Evolutionary conservation across 2,113 vertebrate species (phyloP), one percentile per base, ranked within the genome.

Genomic region (Phrynosoma blainvillii): DNA sequence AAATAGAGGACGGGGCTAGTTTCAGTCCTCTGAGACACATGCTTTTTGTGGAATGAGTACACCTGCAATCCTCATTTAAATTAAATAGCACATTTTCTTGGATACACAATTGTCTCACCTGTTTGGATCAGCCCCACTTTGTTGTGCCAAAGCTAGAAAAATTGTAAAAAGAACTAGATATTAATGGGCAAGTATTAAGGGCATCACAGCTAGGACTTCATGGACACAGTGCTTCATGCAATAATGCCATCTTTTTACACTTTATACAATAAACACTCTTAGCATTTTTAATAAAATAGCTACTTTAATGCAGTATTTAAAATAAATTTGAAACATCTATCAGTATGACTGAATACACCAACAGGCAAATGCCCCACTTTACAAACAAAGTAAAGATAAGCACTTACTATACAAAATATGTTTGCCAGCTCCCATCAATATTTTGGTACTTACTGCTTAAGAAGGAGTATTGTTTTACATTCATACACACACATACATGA

Each of bases 351-450:
- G 85, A 94, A 94, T 96, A 96, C 94, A 96, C 92, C 96, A 96
- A 93, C 89, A 95, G 89, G 93, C 89, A 75, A 95, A 96, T 93
- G 94, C 94, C 93, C 94, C 87, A 96, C 94, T 96, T 96, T 96
- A 97, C 96, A 93, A 96, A 97, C 96, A 93, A 96, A 97, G 96
- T 97, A 97, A 97, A 97, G 96, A 91, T 95, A 96, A 94, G 95
- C 96, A 95, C 96, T 97, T 96, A 95, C 96, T 95, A 96, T 96
- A 96, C 92, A 97, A 97, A 97, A 93, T 85, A 91, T 96, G 89
- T 95, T 92, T 92, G 90, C 87, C 42, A 56, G 84, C 91, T 89
- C 92, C 88, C 89, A 91, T 93, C 91, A 88, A 88, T 90, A 93
- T 82, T 78, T 93, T 93, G 92, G 92, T 93, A 92, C 92, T 90